Evolutionary conservation across 2,113 vertebrate genomes (phyloP).

Genomic region (Macrotus californicus): DNA sequence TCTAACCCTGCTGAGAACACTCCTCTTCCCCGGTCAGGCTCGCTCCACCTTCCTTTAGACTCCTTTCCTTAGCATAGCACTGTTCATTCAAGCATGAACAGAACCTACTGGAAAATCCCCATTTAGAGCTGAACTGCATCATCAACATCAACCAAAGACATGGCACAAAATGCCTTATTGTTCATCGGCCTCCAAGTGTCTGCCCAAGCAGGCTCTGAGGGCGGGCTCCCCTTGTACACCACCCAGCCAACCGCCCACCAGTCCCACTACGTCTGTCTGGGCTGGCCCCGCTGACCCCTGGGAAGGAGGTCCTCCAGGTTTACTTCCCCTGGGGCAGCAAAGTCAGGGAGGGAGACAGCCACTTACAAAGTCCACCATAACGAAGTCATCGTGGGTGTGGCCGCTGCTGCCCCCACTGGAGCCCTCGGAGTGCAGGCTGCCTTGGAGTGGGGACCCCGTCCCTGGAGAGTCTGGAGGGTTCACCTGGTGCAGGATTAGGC

Average conservation of each 20-base stretch:
- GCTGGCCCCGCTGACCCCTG: not conserved
- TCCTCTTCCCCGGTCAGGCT: not conserved
- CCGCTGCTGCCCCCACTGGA: slow-evolving; percentile 88
- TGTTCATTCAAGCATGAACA: not conserved
- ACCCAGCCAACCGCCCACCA: not conserved
- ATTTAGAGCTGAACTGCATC: not conserved
- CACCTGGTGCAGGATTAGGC: slow-evolving; percentile 80
- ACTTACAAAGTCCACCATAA: slow-evolving; percentile 98
- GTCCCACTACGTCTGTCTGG: too few species aligned
- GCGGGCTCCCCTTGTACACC: not conserved
- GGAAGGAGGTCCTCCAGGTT: not conserved
- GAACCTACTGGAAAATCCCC: not conserved
- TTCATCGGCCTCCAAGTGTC: not conserved
- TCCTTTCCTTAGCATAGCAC: not conserved
- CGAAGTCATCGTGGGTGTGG: slow-evolving; percentile 93
- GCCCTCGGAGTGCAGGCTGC: slow-evolving; percentile 92
- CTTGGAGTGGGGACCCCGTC: slow-evolving; percentile 89
- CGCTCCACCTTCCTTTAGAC: not conserved
- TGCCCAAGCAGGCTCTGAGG: not conserved
- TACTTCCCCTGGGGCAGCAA: not conserved
- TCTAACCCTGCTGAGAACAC: not conserved
- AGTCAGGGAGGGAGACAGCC: not conserved
- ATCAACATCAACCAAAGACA: not conserved
- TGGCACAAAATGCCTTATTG: not conserved
- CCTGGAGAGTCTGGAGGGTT: slow-evolving; percentile 92